Evolutionary conservation across 2,797 vertebrate species (phyloP).

Genomic region (Coregonus ussuriensis): DNA sequence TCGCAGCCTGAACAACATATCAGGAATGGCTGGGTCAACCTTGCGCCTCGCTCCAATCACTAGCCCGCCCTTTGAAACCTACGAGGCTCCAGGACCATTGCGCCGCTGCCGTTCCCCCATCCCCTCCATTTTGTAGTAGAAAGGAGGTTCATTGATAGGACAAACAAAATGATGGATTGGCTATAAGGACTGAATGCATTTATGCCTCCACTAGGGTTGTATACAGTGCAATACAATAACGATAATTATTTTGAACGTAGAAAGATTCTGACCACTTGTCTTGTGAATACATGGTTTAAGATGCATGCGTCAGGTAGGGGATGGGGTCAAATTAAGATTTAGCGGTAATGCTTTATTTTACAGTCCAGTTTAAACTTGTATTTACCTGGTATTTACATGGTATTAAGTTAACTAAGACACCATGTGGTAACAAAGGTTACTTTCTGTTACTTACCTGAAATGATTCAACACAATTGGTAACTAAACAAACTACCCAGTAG

Average conservation of each 20-base stretch:
- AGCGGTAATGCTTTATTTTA: neutral
- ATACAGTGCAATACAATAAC: slow-evolving; percentile 61
- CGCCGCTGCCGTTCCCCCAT: slow-evolving; percentile 85
- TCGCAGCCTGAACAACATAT: slow-evolving; percentile 91
- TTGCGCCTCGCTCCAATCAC: slow-evolving; percentile 86
- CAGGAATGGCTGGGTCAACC: slow-evolving; percentile 85
- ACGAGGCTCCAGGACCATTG: slow-evolving; percentile 82
- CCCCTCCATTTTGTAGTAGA: slow-evolving; percentile 88
- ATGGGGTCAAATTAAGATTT: slow-evolving; percentile 41
- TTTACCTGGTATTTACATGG: neutral
- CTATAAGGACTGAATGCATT: slow-evolving; percentile 26
- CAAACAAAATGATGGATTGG: slow-evolving; percentile 31
- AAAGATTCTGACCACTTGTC: slow-evolving; percentile 46
- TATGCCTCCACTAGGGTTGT: slow-evolving; percentile 36
- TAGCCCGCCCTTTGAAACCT: slow-evolving; percentile 82
- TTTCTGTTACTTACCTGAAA: neutral
- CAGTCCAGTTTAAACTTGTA: neutral
- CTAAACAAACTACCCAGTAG: neutral
- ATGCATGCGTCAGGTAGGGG: slow-evolving; percentile 60
- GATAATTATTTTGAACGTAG: slow-evolving; percentile 59
- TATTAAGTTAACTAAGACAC: neutral
- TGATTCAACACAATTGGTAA: neutral
- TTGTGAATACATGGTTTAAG: slow-evolving; percentile 57
- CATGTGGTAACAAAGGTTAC: neutral
- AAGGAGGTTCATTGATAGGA: slow-evolving; percentile 40